Percentiles rank a stretch among this genome's conserved stretches.
These are phyloP conservation scores for Antheraea assamensis DNA, from an alignment of 2,888 invertebrate species.

Conservation along the genomic window DNA sequence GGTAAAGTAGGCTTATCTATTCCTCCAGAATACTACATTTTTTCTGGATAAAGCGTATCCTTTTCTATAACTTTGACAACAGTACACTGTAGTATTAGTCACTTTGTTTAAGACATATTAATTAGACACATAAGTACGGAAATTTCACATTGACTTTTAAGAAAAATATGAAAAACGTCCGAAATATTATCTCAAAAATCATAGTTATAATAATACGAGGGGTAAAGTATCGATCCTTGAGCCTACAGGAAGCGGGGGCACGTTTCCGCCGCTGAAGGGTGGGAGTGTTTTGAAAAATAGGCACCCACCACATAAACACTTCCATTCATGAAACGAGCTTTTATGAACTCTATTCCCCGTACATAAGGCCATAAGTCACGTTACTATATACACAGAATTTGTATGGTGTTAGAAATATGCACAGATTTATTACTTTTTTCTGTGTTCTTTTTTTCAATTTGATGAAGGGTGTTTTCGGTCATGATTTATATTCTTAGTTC, in stretches of 20 bases:
- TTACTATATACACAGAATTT: slow-evolving; percentile 42
- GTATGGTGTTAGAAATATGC: slow-evolving; percentile 46
- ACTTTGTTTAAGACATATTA: not conserved
- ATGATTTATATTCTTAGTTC: slow-evolving; percentile 28
- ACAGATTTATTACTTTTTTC: slow-evolving; percentile 48
- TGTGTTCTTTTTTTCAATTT: slow-evolving; percentile 39
- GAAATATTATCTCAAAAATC: slow-evolving; percentile 47
- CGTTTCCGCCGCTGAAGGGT: slow-evolving; percentile 62
- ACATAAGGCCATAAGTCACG: slow-evolving; percentile 36
- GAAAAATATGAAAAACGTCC: slow-evolving; percentile 34
- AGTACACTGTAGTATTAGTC: no score
- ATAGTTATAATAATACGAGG: slow-evolving; percentile 63
- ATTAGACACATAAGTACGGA: not conserved
- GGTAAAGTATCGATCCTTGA: slow-evolving; percentile 73
- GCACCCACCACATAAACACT: slow-evolving; percentile 65
- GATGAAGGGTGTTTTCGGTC: slow-evolving; percentile 24
- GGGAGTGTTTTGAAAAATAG: slow-evolving; percentile 80
- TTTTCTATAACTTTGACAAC: no score
- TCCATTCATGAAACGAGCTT: slow-evolving; percentile 44
- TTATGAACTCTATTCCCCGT: slow-evolving; percentile 44
- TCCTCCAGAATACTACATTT: no score
- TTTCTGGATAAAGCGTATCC: no score
- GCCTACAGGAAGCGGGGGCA: slow-evolving; percentile 74
- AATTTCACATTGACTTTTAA: not conserved
- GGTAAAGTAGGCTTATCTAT: no score